phyloP scores from a whole-genome alignment of 2,888 invertebrate genomes.

The Myopa testacea region DNA sequence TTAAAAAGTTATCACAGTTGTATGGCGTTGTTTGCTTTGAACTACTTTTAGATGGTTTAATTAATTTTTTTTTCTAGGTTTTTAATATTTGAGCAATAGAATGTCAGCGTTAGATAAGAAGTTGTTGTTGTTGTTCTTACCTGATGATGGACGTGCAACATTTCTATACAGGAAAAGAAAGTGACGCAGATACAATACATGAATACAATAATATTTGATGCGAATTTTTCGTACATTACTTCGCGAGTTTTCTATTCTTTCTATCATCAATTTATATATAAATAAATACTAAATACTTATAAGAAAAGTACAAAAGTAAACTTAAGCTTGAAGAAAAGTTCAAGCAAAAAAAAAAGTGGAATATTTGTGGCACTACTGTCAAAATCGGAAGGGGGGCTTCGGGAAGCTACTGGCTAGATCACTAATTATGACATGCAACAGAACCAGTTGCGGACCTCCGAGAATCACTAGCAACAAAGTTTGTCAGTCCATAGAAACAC shows the following conservation, averaged over 20 bases:
- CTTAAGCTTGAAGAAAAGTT: too few species aligned
- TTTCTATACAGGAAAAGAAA: neutral
- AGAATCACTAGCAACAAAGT: neutral
- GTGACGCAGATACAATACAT: too few species aligned
- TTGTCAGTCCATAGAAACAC: neutral
- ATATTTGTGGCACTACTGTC: neutral
- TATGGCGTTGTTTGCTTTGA: constrained; percentile 22
- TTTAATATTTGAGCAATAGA: too few species aligned
- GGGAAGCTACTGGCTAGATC: neutral
- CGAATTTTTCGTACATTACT: too few species aligned
- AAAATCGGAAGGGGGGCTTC: neutral
- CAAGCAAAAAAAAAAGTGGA: neutral
- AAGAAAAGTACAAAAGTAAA: too few species aligned
- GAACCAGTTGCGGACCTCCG: neutral
- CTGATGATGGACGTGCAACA: neutral
- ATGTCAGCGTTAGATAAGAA: too few species aligned
- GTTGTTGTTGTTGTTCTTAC: neutral
- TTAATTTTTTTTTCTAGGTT: too few species aligned
- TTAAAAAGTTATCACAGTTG: constrained; percentile 11
- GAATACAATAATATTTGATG: too few species aligned
- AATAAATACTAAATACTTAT: too few species aligned
- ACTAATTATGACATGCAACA: constrained; percentile 6
- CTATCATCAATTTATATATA: too few species aligned
- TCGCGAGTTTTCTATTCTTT: too few species aligned
- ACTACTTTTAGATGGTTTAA: neutral